Percentiles rank a stretch among this genome's conserved stretches.
phyloP scores from a whole-genome alignment of 37 sponge, comb jelly and placozoan genomes.

The Lycopodina hypogea region DNA sequence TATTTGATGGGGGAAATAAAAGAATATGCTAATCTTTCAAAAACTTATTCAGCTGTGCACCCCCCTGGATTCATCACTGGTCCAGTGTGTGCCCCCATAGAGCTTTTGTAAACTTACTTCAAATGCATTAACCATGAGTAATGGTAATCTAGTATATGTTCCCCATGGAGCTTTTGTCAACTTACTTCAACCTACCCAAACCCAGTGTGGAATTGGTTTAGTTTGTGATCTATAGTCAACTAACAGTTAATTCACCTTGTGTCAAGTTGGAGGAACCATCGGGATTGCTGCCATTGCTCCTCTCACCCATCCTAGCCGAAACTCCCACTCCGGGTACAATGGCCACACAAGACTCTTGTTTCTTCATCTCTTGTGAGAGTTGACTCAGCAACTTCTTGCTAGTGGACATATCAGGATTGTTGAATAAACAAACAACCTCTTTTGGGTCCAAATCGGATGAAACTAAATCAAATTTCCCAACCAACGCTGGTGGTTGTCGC shows the following conservation, averaged over 20 bases:
- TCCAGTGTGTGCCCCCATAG: too few relatives aligned
- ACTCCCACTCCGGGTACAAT: not conserved
- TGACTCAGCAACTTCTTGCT: constrained; percentile 12
- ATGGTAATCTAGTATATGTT: too few relatives aligned
- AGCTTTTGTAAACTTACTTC: too few relatives aligned
- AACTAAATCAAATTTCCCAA: constrained; percentile 19
- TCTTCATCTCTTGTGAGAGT: constrained; percentile 9
- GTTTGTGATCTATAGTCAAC: too few relatives aligned
- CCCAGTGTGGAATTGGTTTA: too few relatives aligned
- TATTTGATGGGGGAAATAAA: too few relatives aligned
- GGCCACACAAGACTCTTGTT: not conserved
- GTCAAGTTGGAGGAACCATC: constrained; percentile 2
- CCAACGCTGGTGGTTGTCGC: constrained; percentile 8
- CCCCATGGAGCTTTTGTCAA: too few relatives aligned
- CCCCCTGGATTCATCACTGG: too few relatives aligned
- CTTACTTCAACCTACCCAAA: too few relatives aligned
- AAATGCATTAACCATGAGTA: too few relatives aligned
- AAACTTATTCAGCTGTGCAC: too few relatives aligned
- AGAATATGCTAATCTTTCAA: too few relatives aligned
- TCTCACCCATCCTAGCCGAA: not conserved
- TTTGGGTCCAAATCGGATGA: constrained; percentile 20
- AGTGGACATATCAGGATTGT: not conserved
- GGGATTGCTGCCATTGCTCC: not conserved
- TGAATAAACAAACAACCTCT: constrained; percentile 26
- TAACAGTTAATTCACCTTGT: constrained; percentile 1